Conservation (phyloP, 2,888 invertebrate genomes). For the Apoda limacodes region DNA sequence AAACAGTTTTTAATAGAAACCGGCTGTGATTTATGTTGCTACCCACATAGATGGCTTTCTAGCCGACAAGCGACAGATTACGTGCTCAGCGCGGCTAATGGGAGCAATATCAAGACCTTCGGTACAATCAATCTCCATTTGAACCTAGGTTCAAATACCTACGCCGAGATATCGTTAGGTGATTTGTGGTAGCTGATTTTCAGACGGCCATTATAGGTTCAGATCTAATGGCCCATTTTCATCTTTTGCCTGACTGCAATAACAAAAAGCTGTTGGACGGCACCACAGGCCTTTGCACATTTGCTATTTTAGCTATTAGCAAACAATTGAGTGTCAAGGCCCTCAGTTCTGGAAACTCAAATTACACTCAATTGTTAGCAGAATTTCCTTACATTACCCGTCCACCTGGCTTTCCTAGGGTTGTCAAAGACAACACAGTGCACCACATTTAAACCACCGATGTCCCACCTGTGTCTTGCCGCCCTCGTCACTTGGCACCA, state of each 20-base stretch:
- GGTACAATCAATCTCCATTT: conserved; percentile 10
- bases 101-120: conserved; percentile 14
- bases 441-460: conserved; percentile 17
- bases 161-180: conserved; percentile 8
- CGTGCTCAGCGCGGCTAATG: conserved; percentile 15
- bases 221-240: conserved; percentile 12
- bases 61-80: no score
- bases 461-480: no score
- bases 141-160: conserved; percentile 10
- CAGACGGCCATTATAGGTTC: conserved; percentile 12
- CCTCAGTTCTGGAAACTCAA: no score
- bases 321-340: no score
- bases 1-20: conserved; percentile 12
- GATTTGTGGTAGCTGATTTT: conserved; percentile 14
- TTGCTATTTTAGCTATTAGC: no score
- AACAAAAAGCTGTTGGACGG: no score
- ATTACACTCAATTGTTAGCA: conserved; percentile 2
- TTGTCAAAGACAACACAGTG: conserved; percentile 10
- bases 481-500: conserved; percentile 21
- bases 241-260: conserved; percentile 15
- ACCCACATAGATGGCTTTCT: conserved; percentile 1
- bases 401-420: conserved; percentile 2
- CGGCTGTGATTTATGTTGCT: conserved; percentile 15
- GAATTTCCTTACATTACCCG: conserved; percentile 8
- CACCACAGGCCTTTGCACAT: no score